A percentile compares a stretch with the other conserved stretches of the same genome.
These are phyloP conservation scores for Leptobrachium leishanense DNA, from an alignment of 2,113 vertebrate species.

Conservation along the genomic window DNA sequence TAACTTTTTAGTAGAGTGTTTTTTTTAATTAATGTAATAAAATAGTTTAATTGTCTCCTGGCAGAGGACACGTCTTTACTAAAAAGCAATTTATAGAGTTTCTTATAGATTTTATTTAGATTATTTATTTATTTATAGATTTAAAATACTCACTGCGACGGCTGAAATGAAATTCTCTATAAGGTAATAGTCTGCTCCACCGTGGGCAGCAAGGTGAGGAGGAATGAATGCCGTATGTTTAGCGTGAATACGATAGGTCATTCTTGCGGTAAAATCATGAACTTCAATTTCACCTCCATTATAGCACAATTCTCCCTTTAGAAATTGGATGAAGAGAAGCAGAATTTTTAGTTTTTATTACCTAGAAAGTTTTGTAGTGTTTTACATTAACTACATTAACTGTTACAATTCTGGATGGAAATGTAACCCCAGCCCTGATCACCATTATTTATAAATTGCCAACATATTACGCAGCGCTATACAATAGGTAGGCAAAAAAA, in stretches of 20 bases:
- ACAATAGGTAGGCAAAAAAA: too few species aligned
- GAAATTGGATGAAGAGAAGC: not conserved
- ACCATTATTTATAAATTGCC: too few species aligned
- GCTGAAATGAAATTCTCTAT: slow-evolving; percentile 74
- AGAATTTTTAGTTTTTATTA: not conserved
- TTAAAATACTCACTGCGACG: slow-evolving; percentile 66
- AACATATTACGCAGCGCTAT: too few species aligned
- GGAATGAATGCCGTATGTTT: not conserved
- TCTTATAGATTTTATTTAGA: not conserved
- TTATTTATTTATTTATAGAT: too few species aligned
- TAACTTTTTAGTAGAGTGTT: too few species aligned
- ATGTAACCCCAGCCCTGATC: too few species aligned
- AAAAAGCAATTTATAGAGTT: not conserved
- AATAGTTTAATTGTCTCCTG: too few species aligned
- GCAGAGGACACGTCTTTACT: too few species aligned
- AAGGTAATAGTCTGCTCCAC: slow-evolving; percentile 72
- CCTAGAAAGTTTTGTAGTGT: too few species aligned
- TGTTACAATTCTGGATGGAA: too few species aligned
- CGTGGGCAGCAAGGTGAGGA: slow-evolving; percentile 55
- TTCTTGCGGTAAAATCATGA: slow-evolving; percentile 46
- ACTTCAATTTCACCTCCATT: slow-evolving; percentile 43
- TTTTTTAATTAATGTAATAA: too few species aligned
- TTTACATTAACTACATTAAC: too few species aligned
- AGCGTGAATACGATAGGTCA: not conserved
- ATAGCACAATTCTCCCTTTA: slow-evolving; percentile 52